Evolutionary conservation across 2,888 invertebrate genomes (phyloP), one percentile per base, ranked within the genome.

Genomic region (Polylopha cassiicola): DNA sequence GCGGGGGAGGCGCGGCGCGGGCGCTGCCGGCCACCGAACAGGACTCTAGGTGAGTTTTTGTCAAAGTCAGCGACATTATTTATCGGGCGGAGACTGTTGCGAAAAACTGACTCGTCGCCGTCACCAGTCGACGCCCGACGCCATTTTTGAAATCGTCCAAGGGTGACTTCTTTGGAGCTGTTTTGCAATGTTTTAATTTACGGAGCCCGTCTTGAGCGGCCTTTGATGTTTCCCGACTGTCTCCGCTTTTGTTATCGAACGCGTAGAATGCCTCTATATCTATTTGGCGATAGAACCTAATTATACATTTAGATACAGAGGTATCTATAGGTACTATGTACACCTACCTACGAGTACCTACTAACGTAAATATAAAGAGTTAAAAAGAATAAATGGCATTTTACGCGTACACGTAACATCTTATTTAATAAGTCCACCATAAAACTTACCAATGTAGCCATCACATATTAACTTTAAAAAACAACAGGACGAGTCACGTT

Each of bases 21-120:
- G 63, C 72, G 78, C 78, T 64, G 76, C 71, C 77, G 78, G 71
- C 80, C 77, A 78, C 81, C 73, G 65, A 78, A 80, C 84, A 80
- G 65, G 82, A 78, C 80, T 24, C 41, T 85, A 84, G 85, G 85
- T 85, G 53, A 85, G 85, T 85, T 85, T 85, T 85, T 85, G 79
- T 81, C 85, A 85, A 81, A 82, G 81, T 72, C 75, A 72, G 71
- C 78, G 77, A 73, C 80, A 82, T 85, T 85, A 84, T 85, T 84
- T 85, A 85, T 85, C 80, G 77, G 74, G 80, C 72, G 80, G 84
- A 84, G 85, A 85, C 84, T 69, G 78, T 77, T 72, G 84, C 84
- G 85, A 85, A 85, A 85, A 85, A 85, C 76, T 78, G 60, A 80
- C 76, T 74, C 68, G 71, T 69, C 61, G 42, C 38, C 64, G 72